phyloP scores from a whole-genome alignment of 2,888 invertebrate genomes.

The Trypoxylon attenuatum region DNA sequence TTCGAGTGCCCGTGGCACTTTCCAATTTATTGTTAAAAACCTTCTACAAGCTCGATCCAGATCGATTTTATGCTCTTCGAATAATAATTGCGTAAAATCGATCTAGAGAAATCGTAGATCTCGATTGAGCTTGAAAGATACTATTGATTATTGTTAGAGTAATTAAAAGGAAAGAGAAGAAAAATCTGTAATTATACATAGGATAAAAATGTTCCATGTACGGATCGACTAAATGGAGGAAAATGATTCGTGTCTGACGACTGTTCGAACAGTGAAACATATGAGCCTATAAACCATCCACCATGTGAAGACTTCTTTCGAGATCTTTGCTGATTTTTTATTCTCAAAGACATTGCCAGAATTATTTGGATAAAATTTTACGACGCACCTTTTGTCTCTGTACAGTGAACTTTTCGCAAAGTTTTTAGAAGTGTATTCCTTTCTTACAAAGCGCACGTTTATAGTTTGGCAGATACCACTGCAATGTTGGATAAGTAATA shows the following conservation, averaged over 20 bases:
- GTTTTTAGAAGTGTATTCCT: no score
- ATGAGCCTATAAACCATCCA: slow-evolving; percentile 13
- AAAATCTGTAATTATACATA: slow-evolving; percentile 20
- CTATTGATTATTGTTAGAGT: slow-evolving; percentile 43
- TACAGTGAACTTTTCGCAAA: no score
- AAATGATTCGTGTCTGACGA: slow-evolving; percentile 3
- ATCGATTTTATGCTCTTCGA: not conserved
- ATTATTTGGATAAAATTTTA: slow-evolving; percentile 6
- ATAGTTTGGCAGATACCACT: no score
- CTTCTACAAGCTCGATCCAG: slow-evolving; percentile 7
- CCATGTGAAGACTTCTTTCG: slow-evolving; percentile 7
- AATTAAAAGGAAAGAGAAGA: slow-evolving; percentile 27
- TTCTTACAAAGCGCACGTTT: no score
- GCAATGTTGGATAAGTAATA: no score
- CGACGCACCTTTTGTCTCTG: not conserved
- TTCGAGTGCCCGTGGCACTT: slow-evolving; percentile 61
- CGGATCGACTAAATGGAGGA: slow-evolving; percentile 13
- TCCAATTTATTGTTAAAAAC: slow-evolving; percentile 61
- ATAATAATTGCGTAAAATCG: not conserved
- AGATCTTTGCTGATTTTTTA: slow-evolving; percentile 10
- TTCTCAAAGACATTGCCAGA: not conserved
- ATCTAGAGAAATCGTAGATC: slow-evolving; percentile 1
- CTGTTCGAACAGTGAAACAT: slow-evolving; percentile 9
- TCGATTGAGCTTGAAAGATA: slow-evolving; percentile 33
- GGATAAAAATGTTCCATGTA: slow-evolving; percentile 49